Evolutionary conservation across 1,140 invertebrate genomes (phyloP).

Genomic region (Halictus rubicundus): DNA sequence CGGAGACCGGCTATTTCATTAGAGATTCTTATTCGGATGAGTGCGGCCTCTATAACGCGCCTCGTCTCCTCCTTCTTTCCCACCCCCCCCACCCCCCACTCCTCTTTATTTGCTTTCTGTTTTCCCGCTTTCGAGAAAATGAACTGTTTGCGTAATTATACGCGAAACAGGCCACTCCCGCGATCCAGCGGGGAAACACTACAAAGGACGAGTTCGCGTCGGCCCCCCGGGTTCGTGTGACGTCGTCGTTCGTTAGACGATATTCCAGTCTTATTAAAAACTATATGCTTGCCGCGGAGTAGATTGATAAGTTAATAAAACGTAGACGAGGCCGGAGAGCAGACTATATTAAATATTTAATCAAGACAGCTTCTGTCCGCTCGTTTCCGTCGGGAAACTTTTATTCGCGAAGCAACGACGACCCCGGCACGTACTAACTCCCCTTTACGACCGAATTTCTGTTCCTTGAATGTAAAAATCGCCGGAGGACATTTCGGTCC

Average conservation of each 20-base stretch:
- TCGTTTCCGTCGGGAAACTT: not conserved
- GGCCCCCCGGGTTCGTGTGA: too few species aligned
- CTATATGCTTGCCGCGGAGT: not conserved
- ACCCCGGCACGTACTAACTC: not conserved
- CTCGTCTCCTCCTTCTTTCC: too few species aligned
- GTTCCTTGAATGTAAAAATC: not conserved
- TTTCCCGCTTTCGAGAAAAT: not conserved
- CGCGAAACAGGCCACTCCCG: not conserved
- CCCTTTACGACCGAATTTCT: not conserved
- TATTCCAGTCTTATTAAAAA: not conserved
- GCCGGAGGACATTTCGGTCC: not conserved
- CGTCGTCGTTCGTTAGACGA: not conserved
- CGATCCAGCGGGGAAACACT: not conserved
- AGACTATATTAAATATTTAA: not conserved
- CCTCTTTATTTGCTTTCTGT: not conserved
- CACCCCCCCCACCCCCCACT: too few species aligned
- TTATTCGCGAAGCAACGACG: not conserved
- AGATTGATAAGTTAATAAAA: constrained; percentile 1
- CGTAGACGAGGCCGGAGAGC: not conserved
- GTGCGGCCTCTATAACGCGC: not conserved
- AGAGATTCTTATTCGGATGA: not conserved
- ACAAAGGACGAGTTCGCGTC: not conserved
- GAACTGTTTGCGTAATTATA: constrained; percentile 1
- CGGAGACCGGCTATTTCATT: not conserved
- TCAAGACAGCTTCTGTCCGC: not conserved